Percentiles rank a stretch among this genome's conserved stretches.
phyloP scores from a whole-genome alignment of 2,888 invertebrate species.

The Drosophila rellima region DNA sequence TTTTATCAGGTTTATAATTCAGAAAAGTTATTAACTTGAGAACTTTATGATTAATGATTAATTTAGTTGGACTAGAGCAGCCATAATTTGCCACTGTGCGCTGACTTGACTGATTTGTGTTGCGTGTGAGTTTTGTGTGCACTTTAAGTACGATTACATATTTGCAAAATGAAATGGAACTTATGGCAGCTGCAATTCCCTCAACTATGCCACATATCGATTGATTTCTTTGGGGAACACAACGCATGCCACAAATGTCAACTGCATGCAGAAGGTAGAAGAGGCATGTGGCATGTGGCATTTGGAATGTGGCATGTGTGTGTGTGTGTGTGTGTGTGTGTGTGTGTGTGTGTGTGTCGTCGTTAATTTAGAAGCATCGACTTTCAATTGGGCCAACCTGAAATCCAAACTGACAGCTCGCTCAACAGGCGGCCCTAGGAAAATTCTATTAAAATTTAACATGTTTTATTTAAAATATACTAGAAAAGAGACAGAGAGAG shows the following conservation, averaged over 20 bases:
- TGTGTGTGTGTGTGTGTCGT: slow-evolving; percentile 19
- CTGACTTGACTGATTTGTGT: slow-evolving; percentile 34
- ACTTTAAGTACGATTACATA: slow-evolving; percentile 76
- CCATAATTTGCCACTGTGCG: background rate
- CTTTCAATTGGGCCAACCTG: slow-evolving; percentile 29
- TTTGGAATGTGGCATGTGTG: background rate
- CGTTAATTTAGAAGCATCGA: slow-evolving; percentile 26
- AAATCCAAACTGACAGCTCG: slow-evolving; percentile 48
- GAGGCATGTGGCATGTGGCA: background rate
- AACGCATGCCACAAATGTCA: slow-evolving; percentile 44
- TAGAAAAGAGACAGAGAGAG: slow-evolving; percentile 20
- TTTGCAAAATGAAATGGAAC: slow-evolving; percentile 79
- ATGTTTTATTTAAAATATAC: slow-evolving; percentile 65
- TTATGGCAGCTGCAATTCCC: slow-evolving; percentile 43
- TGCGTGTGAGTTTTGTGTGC: slow-evolving; percentile 52
- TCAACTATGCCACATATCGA: slow-evolving; percentile 46
- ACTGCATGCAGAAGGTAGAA: slow-evolving; percentile 19
- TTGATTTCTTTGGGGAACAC: slow-evolving; percentile 63
- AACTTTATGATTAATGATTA: too few species aligned
- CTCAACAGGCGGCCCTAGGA: slow-evolving; percentile 30
- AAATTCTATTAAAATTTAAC: slow-evolving; percentile 66
- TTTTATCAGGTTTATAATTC: too few species aligned
- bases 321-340: slow-evolving; percentile 5
- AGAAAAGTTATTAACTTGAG: too few species aligned
- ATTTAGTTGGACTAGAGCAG: too few species aligned